Base-by-base conservation (phyloP, 2,888 invertebrate genomes). In the Parnassius apollo region DNA sequence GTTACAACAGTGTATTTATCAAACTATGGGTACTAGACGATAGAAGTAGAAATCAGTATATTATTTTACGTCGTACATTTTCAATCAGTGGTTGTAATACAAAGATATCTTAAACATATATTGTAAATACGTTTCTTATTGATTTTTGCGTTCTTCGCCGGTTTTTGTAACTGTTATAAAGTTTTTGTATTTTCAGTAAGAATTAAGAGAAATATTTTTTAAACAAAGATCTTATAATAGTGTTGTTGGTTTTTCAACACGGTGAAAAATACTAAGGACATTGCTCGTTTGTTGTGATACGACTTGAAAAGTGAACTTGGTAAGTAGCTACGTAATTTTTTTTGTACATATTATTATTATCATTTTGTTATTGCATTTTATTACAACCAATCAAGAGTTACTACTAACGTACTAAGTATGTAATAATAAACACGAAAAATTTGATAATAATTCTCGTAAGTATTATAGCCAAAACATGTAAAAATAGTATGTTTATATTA, bases 111-210 rank as follows among this genome's bases (percentile, higher is more conserved):
- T 68, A 42, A 49, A 53, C 66, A 67, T 75, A 72, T 69, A 72
- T 74, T 82, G 82, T 85, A 76, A 81, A n/a, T 81, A 79, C 77
- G 76, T 79, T 81, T 77, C 74, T 75, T 87, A 91, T 90, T 84
- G 91, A 91, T 91, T 91, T 91, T 90, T 80, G 63, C 54, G 81
- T 83, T 82, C 83, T 83, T 86, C 78, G 82, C 87, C 87, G 88
- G 88, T 85, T 86, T 84, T 78, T 80, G 81, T 81, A 75, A 79
- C 81, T 84, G 80, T 83, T 83, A 79, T 82, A 81, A 85, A 86
- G 80, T 86, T 87, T 85, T 78, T 76, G 78, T 78, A 59, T 55
- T 11, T 56, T 51, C 56, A n/a, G 55, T 63, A 63, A 42, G 59
- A 55, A 51, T 46, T 56, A n/a, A 59, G 42, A 42, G 9, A 59